A percentile compares a stretch with the other conserved stretches of the same genome.
These are phyloP conservation scores for Myodes glareolus DNA, from an alignment of 2,113 vertebrate species.

Conservation along the genomic window DNA sequence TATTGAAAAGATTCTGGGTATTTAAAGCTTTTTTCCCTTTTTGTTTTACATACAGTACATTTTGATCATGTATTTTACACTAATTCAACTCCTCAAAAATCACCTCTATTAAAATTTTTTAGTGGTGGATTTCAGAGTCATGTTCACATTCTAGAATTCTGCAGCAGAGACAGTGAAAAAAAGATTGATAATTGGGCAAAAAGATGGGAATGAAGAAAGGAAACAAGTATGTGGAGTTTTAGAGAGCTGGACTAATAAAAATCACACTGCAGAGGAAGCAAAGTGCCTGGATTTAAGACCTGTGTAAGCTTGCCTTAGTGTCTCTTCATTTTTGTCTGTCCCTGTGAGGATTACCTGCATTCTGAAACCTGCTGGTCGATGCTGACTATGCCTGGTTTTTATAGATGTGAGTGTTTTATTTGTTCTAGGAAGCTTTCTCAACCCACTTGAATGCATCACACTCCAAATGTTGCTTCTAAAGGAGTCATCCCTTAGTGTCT, in stretches of 20 bases:
- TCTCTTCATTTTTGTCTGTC: not conserved
- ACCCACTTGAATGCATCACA: not conserved
- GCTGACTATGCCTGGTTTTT: not conserved
- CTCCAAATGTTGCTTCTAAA: not conserved
- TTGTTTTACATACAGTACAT: not conserved
- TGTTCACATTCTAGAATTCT: not conserved
- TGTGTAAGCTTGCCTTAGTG: not conserved
- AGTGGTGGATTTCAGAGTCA: not conserved
- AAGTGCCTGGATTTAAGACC: not conserved
- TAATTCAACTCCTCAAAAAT: not conserved
- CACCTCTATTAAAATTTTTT: not conserved
- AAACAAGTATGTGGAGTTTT: not conserved
- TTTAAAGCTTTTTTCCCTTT: not conserved
- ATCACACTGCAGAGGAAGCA: rapidly evolving
- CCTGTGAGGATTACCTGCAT: not conserved
- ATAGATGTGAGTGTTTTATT: not conserved
- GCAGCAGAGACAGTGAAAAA: not conserved
- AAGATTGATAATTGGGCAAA: not conserved
- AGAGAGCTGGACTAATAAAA: not conserved
- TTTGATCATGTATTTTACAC: not conserved
- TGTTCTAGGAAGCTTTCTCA: not conserved
- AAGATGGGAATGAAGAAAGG: not conserved
- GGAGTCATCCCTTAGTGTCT: not conserved
- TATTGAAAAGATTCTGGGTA: not conserved
- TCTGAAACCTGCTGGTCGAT: not conserved